Percentiles rank a stretch among this genome's conserved stretches.
Conservation (phyloP, 2,797 vertebrate species). For the Rousettus madagascariensis region DNA sequence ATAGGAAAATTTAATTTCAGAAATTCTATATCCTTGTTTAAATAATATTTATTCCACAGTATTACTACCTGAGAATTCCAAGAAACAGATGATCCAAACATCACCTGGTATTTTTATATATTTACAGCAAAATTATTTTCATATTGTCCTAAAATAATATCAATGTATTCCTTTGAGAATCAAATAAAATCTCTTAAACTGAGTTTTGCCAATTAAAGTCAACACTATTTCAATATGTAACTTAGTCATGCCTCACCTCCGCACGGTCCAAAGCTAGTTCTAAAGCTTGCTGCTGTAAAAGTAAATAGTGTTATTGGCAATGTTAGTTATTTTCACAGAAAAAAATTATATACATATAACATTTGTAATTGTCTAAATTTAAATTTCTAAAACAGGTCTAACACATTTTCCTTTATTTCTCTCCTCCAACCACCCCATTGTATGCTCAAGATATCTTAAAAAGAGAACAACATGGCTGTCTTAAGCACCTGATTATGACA, state of each 20-base stretch:
- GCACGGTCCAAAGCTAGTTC: conserved; percentile 99
- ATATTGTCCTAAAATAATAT: neutral
- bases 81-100: neutral
- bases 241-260: conserved; percentile 89
- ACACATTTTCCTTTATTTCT: conserved; percentile 9
- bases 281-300: conserved; percentile 95
- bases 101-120: neutral
- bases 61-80: conserved; percentile 34
- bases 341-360: neutral
- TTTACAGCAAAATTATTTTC: neutral
- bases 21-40: conserved; percentile 35
- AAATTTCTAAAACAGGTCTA: conserved; percentile 22
- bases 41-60: neutral
- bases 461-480: neutral
- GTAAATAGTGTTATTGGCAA: conserved; percentile 63
- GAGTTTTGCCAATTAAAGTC: conserved; percentile 10
- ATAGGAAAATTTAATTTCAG: conserved; percentile 40
- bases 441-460: neutral
- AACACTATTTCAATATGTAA: conserved; percentile 43
- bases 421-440: neutral
- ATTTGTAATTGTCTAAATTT: neutral
- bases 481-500: neutral
- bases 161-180: neutral
- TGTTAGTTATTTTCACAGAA: conserved; percentile 48
- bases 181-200: conserved; percentile 38